phyloP scores from a whole-genome alignment of 2,888 invertebrate species.

The Trachelus stipa region DNA sequence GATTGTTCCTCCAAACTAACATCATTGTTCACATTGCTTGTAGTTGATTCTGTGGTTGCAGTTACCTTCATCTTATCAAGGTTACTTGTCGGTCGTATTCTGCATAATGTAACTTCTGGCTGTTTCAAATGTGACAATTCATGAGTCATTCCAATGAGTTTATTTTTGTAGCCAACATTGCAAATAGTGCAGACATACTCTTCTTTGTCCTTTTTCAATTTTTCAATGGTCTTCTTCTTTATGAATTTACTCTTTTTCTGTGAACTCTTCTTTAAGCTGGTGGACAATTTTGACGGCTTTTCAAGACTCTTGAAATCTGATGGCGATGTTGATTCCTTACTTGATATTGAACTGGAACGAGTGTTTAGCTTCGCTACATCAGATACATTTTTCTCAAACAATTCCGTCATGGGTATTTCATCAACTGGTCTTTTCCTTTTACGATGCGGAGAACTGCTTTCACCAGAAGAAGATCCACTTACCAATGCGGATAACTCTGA shows the following conservation, averaged over 20 bases:
- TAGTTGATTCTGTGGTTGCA: neutral
- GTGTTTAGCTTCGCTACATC: neutral
- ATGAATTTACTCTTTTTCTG: neutral
- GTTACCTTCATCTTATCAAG: neutral
- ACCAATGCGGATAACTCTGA: neutral
- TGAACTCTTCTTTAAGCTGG: neutral
- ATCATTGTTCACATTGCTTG: neutral
- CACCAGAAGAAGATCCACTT: neutral
- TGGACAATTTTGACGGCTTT: neutral
- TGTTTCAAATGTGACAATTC: conserved; percentile 54
- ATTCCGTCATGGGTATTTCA: neutral
- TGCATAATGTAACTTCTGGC: conserved; percentile 46
- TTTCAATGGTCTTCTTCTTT: conserved; percentile 1
- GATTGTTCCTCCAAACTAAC: conserved; percentile 22
- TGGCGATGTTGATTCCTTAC: conserved; percentile 22
- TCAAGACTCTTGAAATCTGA: conserved; percentile 22
- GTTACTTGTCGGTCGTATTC: conserved; percentile 21
- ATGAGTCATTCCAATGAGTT: conserved; percentile 46
- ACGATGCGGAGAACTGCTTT: neutral
- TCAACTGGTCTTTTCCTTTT: neutral
- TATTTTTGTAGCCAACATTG: conserved; percentile 43
- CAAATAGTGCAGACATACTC: conserved; percentile 46
- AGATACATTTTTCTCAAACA: conserved; percentile 8
- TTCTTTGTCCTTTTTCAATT: conserved; percentile 14
- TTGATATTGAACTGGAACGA: conserved; percentile 19